Conservation (phyloP, 2,888 invertebrate species). For the Malacosoma neustria region DNA sequence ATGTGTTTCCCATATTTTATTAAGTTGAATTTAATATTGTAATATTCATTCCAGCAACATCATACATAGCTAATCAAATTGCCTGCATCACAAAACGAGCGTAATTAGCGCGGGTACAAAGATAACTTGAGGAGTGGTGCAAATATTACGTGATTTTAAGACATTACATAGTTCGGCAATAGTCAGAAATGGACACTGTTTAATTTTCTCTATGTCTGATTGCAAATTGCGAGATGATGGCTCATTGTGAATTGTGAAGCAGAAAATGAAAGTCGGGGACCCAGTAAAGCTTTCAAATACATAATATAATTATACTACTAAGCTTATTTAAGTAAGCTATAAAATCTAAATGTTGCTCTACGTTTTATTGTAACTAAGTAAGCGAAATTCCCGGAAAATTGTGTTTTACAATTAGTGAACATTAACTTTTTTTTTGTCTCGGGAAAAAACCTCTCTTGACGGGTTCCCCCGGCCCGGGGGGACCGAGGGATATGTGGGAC, state of each 20-base stretch:
- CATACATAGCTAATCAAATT: conserved; percentile 29
- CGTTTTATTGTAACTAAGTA: too few species aligned
- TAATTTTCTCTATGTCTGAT: conserved; percentile 2
- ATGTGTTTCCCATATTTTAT: too few species aligned
- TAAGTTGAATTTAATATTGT: too few species aligned
- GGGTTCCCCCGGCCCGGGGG: too few species aligned
- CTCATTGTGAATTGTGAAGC: neutral
- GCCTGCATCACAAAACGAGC: conserved; percentile 20
- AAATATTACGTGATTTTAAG: conserved; percentile 25
- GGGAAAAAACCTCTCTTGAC: too few species aligned
- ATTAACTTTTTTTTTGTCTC: too few species aligned
- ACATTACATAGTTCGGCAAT: conserved; percentile 12
- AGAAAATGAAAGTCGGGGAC: neutral
- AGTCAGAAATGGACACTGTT: conserved; percentile 15
- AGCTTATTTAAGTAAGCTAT: neutral
- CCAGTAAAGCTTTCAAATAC: too few species aligned
- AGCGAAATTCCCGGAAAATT: too few species aligned
- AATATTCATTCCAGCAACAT: neutral
- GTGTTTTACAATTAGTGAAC: too few species aligned
- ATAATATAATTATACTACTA: too few species aligned
- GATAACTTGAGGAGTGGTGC: conserved; percentile 27
- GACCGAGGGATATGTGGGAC: too few species aligned
- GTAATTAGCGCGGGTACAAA: conserved; percentile 32
- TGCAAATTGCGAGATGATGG: conserved; percentile 1
- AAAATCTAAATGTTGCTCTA: too few species aligned